Conservation (phyloP, 2,797 vertebrate species). For the Crax fasciolata region DNA sequence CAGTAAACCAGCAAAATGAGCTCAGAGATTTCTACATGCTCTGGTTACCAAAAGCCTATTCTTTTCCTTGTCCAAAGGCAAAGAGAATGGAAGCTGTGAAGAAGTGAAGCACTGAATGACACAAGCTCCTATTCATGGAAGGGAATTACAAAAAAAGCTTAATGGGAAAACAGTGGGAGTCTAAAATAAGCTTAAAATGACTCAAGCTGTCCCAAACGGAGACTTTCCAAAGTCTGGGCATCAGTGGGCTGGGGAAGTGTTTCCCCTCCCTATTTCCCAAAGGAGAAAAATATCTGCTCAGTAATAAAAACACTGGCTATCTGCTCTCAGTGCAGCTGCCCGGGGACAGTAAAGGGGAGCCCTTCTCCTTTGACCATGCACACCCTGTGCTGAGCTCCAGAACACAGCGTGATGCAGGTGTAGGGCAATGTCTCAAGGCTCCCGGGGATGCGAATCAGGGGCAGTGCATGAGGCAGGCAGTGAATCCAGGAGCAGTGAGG, state of each 20-base stretch:
- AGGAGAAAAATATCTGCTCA: background rate
- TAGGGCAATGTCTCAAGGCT: background rate
- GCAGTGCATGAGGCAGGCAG: background rate
- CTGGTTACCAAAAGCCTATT: background rate
- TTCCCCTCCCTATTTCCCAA: background rate
- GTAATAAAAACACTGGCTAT: background rate
- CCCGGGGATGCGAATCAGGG: background rate
- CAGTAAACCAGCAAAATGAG: background rate
- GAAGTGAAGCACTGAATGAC: background rate
- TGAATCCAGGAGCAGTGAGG: background rate
- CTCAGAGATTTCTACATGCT: background rate
- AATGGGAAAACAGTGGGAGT: background rate
- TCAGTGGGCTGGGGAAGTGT: background rate
- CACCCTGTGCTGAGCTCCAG: background rate
- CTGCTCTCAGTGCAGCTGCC: background rate
- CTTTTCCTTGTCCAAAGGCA: background rate
- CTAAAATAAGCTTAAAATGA: constrained; percentile 7
- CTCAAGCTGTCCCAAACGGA: background rate
- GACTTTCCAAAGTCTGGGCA: background rate
- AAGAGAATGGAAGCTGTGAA: background rate
- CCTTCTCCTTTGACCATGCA: too few species aligned
- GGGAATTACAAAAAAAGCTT: background rate
- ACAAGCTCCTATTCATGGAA: background rate
- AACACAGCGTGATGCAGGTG: background rate
- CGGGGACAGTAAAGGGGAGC: background rate